These are phyloP conservation scores for Tursiops truncatus DNA, from an alignment of 2,113 vertebrate species.

Conservation along the genomic window DNA sequence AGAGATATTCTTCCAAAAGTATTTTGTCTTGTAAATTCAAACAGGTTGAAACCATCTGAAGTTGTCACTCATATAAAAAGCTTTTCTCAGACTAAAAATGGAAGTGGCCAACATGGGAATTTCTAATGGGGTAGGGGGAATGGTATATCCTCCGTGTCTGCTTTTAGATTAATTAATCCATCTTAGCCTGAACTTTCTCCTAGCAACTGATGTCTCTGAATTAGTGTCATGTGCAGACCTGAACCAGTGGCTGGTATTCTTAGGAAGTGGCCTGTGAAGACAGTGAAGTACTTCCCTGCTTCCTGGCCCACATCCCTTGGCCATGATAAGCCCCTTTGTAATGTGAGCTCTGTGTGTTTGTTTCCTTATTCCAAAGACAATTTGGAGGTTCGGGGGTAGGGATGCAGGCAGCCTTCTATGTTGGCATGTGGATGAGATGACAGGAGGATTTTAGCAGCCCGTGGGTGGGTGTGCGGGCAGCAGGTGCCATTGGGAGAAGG, in stretches of 20 bases:
- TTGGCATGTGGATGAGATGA: constrained; percentile 64
- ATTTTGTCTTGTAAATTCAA: neutral
- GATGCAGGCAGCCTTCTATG: constrained; percentile 27
- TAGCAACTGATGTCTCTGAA: neutral
- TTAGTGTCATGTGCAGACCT: neutral
- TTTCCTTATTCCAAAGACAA: neutral
- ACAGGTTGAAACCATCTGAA: neutral
- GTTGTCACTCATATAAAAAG: neutral
- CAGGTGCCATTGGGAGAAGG: constrained; percentile 75
- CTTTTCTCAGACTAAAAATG: neutral
- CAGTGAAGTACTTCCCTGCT: neutral
- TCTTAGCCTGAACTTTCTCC: constrained; percentile 16
- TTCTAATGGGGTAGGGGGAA: neutral
- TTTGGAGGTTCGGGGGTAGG: constrained; percentile 26
- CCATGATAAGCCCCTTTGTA: neutral
- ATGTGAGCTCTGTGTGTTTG: neutral
- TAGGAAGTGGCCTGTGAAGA: neutral
- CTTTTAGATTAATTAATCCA: constrained; percentile 31
- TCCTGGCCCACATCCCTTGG: neutral
- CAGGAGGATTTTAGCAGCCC: constrained; percentile 71
- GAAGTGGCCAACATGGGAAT: neutral
- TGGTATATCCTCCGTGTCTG: neutral
- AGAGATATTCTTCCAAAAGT: neutral
- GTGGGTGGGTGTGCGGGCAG: constrained; percentile 68
- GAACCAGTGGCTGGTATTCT: neutral